phyloP scores from a whole-genome alignment of 1,140 invertebrate species.

The Leptonema lineaticorne region DNA sequence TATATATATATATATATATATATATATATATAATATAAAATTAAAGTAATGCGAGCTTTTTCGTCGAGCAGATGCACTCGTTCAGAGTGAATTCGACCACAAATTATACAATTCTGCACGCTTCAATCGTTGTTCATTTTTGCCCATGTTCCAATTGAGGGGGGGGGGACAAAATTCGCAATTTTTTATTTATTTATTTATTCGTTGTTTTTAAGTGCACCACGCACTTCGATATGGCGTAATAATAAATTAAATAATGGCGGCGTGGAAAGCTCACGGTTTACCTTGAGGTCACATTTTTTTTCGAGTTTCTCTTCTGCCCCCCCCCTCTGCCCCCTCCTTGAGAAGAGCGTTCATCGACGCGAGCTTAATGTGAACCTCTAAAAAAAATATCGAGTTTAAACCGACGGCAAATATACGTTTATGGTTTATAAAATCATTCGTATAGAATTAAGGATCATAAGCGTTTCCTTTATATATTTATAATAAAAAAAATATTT shows the following conservation, averaged over 20 bases:
- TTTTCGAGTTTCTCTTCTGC: too few species aligned
- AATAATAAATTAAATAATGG: neutral
- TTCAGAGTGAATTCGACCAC: slow-evolving; percentile 23
- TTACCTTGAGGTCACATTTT: slow-evolving; percentile 14
- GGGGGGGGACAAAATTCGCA: too few species aligned
- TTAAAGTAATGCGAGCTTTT: slow-evolving; percentile 3
- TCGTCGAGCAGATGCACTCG: neutral
- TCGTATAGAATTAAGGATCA: too few species aligned
- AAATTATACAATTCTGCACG: slow-evolving; percentile 30
- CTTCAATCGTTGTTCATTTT: neutral
- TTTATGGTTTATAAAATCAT: too few species aligned
- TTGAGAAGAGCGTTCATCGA: neutral
- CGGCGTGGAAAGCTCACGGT: neutral
- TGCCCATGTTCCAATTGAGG: neutral
- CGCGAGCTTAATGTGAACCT: too few species aligned
- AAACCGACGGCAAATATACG: too few species aligned
- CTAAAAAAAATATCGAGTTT: too few species aligned
- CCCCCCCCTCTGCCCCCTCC: too few species aligned
- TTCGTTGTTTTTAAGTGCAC: too few species aligned
- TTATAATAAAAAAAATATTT: too few species aligned
- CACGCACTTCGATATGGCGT: neutral
- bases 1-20: neutral
- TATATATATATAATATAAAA: neutral
- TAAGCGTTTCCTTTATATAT: too few species aligned
- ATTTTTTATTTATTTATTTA: too few species aligned